Evolutionary conservation across 1,140 invertebrate genomes (phyloP).

Genomic region (Calliopsis andreniformis): DNA sequence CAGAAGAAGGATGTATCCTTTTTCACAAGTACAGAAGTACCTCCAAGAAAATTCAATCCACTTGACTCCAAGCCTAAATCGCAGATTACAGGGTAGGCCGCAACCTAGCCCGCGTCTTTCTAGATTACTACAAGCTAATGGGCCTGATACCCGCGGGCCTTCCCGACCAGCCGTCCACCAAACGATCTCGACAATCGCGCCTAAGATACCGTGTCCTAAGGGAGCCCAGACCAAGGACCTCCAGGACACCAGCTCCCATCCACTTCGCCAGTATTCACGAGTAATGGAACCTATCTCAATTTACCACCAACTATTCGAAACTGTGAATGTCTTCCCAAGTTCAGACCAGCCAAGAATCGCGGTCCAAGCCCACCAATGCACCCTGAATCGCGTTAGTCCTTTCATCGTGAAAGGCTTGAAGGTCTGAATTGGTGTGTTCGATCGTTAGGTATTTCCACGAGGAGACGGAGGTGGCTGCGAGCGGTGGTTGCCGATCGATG

Average conservation of each 20-base stretch:
- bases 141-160: constrained; percentile 85
- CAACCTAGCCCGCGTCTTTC: constrained; percentile 88
- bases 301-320: too few relatives aligned
- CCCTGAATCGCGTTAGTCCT: too few relatives aligned
- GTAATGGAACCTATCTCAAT: too few relatives aligned
- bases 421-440: not conserved
- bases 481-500: constrained; percentile 75
- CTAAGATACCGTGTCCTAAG: constrained; percentile 80
- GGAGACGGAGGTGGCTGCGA: constrained; percentile 57
- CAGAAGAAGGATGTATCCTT: constrained; percentile 96
- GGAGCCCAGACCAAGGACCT: constrained; percentile 82
- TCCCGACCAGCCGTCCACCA: constrained; percentile 80
- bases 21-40: constrained; percentile 30
- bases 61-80: constrained; percentile 41
- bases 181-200: constrained; percentile 81
- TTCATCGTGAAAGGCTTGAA: too few relatives aligned
- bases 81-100: constrained; percentile 86
- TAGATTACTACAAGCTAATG: constrained; percentile 90
- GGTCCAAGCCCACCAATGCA: too few relatives aligned
- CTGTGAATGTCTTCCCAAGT: too few relatives aligned
- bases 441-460: constrained; percentile 74
- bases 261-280: constrained; percentile 83
- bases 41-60: too few relatives aligned
- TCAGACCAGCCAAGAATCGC: too few relatives aligned
- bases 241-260: constrained; percentile 83